These are phyloP conservation scores for Brachyalestes nurse DNA, from an alignment of 2,797 vertebrate genomes.

Conservation along the genomic window DNA sequence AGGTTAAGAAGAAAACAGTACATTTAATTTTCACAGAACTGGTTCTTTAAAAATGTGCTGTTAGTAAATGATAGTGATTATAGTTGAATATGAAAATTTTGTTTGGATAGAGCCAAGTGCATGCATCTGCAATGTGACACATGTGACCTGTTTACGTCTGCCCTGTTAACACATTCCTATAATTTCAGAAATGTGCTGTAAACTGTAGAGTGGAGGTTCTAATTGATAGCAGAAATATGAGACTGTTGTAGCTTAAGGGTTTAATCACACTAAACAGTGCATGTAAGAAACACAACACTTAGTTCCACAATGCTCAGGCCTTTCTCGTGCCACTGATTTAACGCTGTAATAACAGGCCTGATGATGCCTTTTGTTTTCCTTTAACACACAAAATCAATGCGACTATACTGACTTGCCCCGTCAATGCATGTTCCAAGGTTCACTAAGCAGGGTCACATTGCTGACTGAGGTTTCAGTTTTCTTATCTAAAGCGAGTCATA, in stretches of 20 bases:
- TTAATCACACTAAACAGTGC: neutral
- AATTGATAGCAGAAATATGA: neutral
- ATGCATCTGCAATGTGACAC: neutral
- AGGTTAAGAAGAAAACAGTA: neutral
- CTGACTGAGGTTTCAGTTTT: constrained; percentile 36
- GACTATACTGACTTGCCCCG: neutral
- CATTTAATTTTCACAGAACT: too few relatives aligned
- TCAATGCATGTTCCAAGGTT: neutral
- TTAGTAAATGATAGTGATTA: too few relatives aligned
- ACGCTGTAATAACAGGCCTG: neutral
- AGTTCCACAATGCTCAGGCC: constrained; percentile 13
- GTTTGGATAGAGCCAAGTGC: too few relatives aligned
- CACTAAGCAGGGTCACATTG: constrained; percentile 25
- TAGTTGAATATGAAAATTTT: too few relatives aligned
- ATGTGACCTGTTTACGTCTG: neutral
- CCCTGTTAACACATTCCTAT: neutral
- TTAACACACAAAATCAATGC: neutral
- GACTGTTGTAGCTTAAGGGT: neutral
- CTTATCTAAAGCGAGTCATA: constrained; percentile 8
- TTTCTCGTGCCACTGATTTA: neutral
- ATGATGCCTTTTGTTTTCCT: neutral
- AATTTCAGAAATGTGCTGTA: neutral
- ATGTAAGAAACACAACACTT: neutral
- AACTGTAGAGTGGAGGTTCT: neutral
- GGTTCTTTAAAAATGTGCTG: too few relatives aligned